Conservation (phyloP, 2,888 invertebrate species). For the Drosophila greeni region DNA sequence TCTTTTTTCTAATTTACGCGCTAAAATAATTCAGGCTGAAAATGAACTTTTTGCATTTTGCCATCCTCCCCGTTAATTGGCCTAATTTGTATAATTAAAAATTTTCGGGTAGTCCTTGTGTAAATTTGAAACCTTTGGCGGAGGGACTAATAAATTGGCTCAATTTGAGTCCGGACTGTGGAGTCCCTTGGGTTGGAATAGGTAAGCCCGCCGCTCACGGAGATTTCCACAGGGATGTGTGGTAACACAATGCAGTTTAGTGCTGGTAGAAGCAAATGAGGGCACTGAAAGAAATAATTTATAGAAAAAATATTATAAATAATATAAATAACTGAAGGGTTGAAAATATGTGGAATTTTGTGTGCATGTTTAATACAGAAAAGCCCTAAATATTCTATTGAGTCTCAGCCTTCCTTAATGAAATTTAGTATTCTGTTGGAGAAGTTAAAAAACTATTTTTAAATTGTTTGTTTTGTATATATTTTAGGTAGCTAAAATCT, state of each 20-base stretch:
- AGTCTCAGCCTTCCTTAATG: neutral
- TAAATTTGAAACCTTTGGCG: constrained; percentile 49
- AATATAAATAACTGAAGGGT: neutral
- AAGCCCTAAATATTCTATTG: neutral
- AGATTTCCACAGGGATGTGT: constrained; percentile 2
- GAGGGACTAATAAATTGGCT: constrained; percentile 32
- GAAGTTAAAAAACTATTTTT: neutral
- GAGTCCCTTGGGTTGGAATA: constrained; percentile 6
- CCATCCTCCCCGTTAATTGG: constrained; percentile 46
- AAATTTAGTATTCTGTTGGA: neutral
- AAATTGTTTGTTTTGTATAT: too few relatives aligned
- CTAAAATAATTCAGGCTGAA: constrained; percentile 19
- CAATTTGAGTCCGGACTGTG: constrained; percentile 18
- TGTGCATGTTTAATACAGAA: neutral
- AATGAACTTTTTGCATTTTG: constrained; percentile 25
- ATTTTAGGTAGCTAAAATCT: neutral
- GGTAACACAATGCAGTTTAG: neutral
- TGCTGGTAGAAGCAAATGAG: neutral
- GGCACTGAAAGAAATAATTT: neutral
- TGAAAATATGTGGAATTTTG: neutral
- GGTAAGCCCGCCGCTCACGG: neutral
- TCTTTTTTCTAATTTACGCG: constrained; percentile 22
- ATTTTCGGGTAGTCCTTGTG: constrained; percentile 36
- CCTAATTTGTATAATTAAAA: constrained; percentile 66
- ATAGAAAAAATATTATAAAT: neutral